These are phyloP conservation scores for Neopipo cinnamomea DNA, from an alignment of 2,113 vertebrate genomes.

Conservation along the genomic window DNA sequence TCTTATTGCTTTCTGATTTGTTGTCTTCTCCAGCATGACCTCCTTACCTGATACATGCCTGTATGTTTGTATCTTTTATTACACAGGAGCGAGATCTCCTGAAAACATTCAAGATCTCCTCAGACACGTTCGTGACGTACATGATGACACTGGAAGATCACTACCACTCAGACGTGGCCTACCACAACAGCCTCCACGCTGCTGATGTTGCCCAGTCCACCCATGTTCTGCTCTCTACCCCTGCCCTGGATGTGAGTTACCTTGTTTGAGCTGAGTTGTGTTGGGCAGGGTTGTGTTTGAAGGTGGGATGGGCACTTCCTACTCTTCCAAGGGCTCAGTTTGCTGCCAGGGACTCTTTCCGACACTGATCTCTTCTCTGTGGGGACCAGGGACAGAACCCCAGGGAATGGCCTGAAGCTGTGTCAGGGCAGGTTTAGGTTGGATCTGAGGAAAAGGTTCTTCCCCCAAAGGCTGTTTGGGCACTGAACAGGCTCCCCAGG, in stretches of 20 bases:
- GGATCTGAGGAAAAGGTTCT: not conserved
- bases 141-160: conserved; percentile 98
- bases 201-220: conserved; percentile 97
- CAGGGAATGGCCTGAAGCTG: not conserved
- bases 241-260: conserved; percentile 90
- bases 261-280: not conserved
- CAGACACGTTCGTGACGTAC: conserved; percentile 94
- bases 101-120: conserved; percentile 95
- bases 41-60: not conserved
- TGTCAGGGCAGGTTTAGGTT: not conserved
- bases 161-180: conserved; percentile 94
- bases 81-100: conserved; percentile 92
- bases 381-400: not conserved
- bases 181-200: conserved; percentile 98
- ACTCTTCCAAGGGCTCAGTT: not conserved
- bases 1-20: not conserved
- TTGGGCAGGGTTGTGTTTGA: not conserved
- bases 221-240: conserved; percentile 93
- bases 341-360: accelerated
- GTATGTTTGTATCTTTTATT: not conserved
- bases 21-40: accelerated
- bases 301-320: not conserved
- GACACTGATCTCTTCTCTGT: not conserved
- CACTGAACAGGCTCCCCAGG: not conserved
- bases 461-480: not conserved